Percentiles rank a stretch among this genome's conserved stretches.
These are phyloP conservation scores for Mesitornis unicolor DNA, from an alignment of 2,113 vertebrate species.

Conservation along the genomic window DNA sequence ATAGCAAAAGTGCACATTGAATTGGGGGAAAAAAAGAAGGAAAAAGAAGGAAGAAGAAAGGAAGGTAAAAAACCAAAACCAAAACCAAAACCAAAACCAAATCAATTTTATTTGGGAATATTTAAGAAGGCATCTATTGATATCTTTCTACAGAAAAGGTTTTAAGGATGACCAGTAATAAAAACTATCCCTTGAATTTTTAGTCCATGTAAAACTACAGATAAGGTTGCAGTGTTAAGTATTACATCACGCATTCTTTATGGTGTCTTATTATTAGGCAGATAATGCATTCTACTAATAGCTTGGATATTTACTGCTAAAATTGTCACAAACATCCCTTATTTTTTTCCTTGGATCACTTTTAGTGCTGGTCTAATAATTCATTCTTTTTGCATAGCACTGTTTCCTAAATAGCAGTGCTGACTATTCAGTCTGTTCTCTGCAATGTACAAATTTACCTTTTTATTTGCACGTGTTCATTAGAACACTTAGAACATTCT, in stretches of 20 bases:
- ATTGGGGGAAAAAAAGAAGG: background rate
- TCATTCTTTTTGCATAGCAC: background rate
- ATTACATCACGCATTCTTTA: background rate
- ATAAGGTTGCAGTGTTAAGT: background rate
- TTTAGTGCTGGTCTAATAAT: background rate
- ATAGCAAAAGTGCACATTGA: conserved; percentile 67
- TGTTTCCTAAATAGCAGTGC: background rate
- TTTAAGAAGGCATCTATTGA: conserved; percentile 35
- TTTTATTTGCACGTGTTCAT: background rate
- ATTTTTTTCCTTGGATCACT: background rate
- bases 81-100: conserved; percentile 13
- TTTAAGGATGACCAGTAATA: conserved; percentile 5
- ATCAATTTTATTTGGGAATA: conserved; percentile 46
- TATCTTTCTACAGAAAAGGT: background rate
- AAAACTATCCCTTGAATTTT: background rate
- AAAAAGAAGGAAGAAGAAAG: background rate
- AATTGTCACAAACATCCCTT: background rate
- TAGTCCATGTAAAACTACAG: background rate
- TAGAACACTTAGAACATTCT: background rate
- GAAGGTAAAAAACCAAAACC: background rate
- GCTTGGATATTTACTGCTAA: background rate
- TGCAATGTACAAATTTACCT: background rate
- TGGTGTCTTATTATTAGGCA: background rate
- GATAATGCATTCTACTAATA: background rate
- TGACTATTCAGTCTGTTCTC: background rate